phyloP scores from a whole-genome alignment of 37 sponge, comb jelly and placozoan genomes.

The Cladorhizidae sp. region DNA sequence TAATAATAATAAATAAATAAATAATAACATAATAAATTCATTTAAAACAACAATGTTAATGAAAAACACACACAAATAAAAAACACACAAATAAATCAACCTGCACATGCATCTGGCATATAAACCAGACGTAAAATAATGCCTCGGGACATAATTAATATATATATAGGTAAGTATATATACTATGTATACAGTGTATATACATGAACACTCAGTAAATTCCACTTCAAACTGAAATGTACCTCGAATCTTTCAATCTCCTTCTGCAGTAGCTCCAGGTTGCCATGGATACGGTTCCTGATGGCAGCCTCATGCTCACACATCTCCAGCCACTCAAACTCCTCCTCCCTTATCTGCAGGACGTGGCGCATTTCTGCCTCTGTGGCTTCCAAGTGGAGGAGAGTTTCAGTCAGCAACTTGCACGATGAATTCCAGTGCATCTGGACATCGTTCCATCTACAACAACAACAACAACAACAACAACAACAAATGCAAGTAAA shows the following conservation, averaged over 20 bases:
- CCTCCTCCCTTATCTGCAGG: slow-evolving; percentile 34
- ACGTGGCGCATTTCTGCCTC: slow-evolving; percentile 47
- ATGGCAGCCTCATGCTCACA: not conserved
- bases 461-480: not conserved
- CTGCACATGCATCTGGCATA: too few relatives aligned
- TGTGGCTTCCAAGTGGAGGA: slow-evolving; percentile 43
- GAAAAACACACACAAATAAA: too few relatives aligned
- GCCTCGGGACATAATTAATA: too few relatives aligned
- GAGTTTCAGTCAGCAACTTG: slow-evolving; percentile 60
- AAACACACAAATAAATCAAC: too few relatives aligned
- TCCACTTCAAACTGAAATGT: not conserved
- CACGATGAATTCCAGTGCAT: slow-evolving; percentile 66
- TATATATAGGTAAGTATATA: too few relatives aligned
- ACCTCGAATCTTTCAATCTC: slow-evolving; percentile 52
- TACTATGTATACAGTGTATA: too few relatives aligned
- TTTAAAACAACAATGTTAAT: too few relatives aligned
- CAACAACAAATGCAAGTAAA: too few relatives aligned
- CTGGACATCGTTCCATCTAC: slow-evolving; percentile 56
- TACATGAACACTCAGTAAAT: not conserved
- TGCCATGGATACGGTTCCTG: slow-evolving; percentile 13
- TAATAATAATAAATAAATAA: too few relatives aligned
- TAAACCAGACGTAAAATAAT: too few relatives aligned
- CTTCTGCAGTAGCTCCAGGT: slow-evolving; percentile 22
- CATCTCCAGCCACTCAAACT: slow-evolving; percentile 59
- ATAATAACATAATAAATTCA: too few relatives aligned